Base-by-base conservation (phyloP, 2,888 invertebrate genomes). In the Tanytarsus gracilentus region DNA sequence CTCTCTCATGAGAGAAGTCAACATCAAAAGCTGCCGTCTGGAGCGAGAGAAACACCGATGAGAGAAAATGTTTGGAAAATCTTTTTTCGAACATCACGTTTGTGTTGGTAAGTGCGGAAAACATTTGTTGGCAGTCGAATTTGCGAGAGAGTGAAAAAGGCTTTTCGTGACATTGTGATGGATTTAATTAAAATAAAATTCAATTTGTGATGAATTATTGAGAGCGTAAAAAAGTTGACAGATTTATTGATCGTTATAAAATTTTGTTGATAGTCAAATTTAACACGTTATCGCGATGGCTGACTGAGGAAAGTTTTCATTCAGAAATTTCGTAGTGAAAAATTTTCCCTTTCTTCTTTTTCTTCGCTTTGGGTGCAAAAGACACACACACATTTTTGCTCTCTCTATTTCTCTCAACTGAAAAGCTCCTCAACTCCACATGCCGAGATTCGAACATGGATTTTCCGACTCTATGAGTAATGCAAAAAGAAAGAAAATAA, bases 81-180 rank as follows among this genome's bases (percentile, higher is more conserved):
- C n/a, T n/a, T n/a, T n/a, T n/a, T n/a, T n/a, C n/a, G n/a, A n/a
- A n/a, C n/a, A n/a, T n/a, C n/a, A 23, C 36, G 53, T n/a, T n/a
- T 48, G 58, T 58, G 39, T 44, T 23, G 14, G 58, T 58, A 18
- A 33, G 23, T 58, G 58, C 58, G 58, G 58, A 58, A 58, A 58
- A 30, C 58, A 58, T 40, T 58, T 58, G 58, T 44, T 58, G 27
- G 55, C 55, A 56, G 55, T 58, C 58, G 48, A 33, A 25, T 9
- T 30, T 26, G n/a, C n/a, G 33, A 2, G n/a, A n/a, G n/a, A 44
- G 44, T 18, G 44, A 18, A 23, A 18, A 44, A 44, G 23, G 44
- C 44, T 44, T 44, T 44, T 44, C 14, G 44, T 58, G 58, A 58
- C 58, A 58, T 58, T 58, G 58, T 58, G 48, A 48, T 58, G 27